Evolutionary conservation across 2,888 invertebrate genomes (phyloP), one percentile per base, ranked within the genome.

Genomic region (Anticlea derivata): DNA sequence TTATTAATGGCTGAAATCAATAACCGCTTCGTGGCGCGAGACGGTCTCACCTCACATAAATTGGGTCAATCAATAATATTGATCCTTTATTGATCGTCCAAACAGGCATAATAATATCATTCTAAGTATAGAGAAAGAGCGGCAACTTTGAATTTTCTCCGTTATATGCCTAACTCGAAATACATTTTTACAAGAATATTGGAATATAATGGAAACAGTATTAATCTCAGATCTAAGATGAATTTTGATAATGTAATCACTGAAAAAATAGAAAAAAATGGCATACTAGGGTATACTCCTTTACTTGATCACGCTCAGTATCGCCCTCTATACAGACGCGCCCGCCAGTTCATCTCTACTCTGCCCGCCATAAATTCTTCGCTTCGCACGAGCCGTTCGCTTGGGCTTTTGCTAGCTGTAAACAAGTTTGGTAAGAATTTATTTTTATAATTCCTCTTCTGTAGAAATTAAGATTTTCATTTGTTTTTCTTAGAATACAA

Each of bases 241-340:
- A 17, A 17, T 17, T 17, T 17, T 2, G 17, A 17, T 3, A 17
- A 4, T 17, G 17, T 17, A 4, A 3, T 17, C 2, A 3, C 17
- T 17, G 4, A 17, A 17, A 17, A 3, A 17, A 3, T 17, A 17
- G 2, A 4, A 4, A 17, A 17, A 3, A 17, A 17, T 17, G 2
- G 2, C 17, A 17, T 17, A 17, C 2, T 17, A 17, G 4, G 17
- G 2, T 2, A 2, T 17, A 17, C 17, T 40, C 29, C 34, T 33
- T 27, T 27, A 24, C 22, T 3, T 11, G 12, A 33, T 7, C 6
- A 8, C 12, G 48, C 50, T 52, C 63, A 58, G 59, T 60, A 69
- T 84, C 88, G 88, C 88, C 88, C 88, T 84, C 89, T 90, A 78
- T 77, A 89, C 66, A 65, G 90, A 90, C 90, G 90, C 90, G 69